These are phyloP conservation scores for Lasiommata megera DNA, from an alignment of 2,888 invertebrate genomes.

Conservation along the genomic window DNA sequence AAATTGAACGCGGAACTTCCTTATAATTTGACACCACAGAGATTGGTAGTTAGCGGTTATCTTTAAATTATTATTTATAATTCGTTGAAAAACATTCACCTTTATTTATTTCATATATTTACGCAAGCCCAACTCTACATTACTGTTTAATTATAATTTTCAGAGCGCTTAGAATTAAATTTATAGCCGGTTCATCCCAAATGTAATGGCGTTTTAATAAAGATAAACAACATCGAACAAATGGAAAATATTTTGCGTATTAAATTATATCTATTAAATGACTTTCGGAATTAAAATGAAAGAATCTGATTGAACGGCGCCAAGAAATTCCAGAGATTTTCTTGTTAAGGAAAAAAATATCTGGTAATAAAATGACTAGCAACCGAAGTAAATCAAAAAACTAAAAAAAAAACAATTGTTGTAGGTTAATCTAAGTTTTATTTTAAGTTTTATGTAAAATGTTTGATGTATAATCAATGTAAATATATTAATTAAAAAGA, in stretches of 20 bases:
- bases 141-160: neutral
- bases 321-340: too few relatives aligned
- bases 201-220: neutral
- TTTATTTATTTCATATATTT: neutral
- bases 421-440: too few relatives aligned
- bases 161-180: slow-evolving; percentile 1
- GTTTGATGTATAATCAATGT: too few relatives aligned
- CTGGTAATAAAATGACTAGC: too few relatives aligned
- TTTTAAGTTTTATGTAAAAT: too few relatives aligned
- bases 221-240: slow-evolving; percentile 3
- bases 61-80: too few relatives aligned
- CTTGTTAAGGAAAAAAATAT: neutral
- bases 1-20: too few relatives aligned
- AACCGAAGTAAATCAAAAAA: too few relatives aligned
- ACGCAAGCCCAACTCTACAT: neutral
- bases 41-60: too few relatives aligned
- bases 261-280: slow-evolving; percentile 1
- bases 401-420: too few relatives aligned
- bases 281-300: neutral
- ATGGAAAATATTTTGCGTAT: neutral
- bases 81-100: neutral
- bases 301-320: neutral
- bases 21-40: too few relatives aligned
- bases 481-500: too few relatives aligned
- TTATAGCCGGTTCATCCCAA: neutral